phyloP scores from a whole-genome alignment of 2,797 vertebrate genomes.

The Phylloscopus collybita region DNA sequence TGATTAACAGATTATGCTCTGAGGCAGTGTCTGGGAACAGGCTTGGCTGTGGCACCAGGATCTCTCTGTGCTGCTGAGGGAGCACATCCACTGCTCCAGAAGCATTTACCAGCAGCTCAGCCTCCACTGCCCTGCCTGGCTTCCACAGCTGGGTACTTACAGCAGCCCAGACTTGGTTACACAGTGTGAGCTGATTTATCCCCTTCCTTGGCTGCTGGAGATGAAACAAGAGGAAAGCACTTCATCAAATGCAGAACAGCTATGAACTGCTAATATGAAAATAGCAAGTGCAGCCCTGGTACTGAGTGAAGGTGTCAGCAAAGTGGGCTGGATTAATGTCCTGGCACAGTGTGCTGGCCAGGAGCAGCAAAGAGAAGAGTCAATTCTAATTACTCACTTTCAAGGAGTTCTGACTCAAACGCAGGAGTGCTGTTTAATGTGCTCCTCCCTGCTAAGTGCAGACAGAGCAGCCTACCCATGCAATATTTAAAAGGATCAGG shows the following conservation, averaged over 20 bases:
- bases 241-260: not conserved
- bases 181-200: not conserved
- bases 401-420: not conserved
- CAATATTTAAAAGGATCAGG: not conserved
- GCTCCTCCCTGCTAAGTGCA: conserved; percentile 2
- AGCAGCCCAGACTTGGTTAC: not conserved
- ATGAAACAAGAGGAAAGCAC: conserved; percentile 4
- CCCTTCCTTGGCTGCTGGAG: not conserved
- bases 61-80: not conserved
- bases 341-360: not conserved
- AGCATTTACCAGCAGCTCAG: not conserved
- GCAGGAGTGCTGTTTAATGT: not conserved
- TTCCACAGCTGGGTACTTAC: not conserved
- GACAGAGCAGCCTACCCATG: not conserved
- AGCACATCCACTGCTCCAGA: not conserved
- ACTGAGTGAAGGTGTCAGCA: not conserved
- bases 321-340: not conserved
- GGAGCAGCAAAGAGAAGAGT: not conserved
- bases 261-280: not conserved
- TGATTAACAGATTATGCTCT: not conserved
- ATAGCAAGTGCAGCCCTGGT: not conserved
- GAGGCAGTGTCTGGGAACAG: not conserved
- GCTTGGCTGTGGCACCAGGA: not conserved
- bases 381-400: not conserved
- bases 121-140: not conserved